Evolutionary conservation across 2,113 vertebrate genomes (phyloP).

Genomic region (Hyaena hyaena): DNA sequence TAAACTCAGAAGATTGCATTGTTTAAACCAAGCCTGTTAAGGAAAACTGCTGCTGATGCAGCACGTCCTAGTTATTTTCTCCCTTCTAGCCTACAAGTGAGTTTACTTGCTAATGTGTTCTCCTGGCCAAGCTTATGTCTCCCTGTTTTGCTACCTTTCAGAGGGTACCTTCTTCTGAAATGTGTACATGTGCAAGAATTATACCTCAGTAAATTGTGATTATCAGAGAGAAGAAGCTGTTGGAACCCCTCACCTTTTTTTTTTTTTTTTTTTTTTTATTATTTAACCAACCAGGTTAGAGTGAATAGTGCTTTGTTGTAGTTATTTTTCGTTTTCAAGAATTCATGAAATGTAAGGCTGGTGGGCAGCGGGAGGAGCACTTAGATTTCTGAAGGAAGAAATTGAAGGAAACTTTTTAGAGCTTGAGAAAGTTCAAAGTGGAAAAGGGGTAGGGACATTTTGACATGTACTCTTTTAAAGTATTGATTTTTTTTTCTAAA

Average conservation of each 20-base stretch:
- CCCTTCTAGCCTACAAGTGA: background rate
- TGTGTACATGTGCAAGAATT: conserved; percentile 58
- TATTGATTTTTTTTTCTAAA: conserved; percentile 65
- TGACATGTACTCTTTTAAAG: conserved; percentile 58
- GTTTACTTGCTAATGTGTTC: background rate
- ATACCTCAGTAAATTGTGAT: conserved; percentile 14
- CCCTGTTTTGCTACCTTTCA: background rate
- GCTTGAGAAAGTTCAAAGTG: conserved; percentile 64
- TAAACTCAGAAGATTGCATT: background rate
- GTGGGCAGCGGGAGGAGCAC: background rate
- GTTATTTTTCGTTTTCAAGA: conserved; percentile 37
- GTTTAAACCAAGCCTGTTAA: background rate
- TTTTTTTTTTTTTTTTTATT: background rate
- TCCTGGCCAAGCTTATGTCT: background rate
- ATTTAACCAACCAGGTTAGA: conserved; percentile 34
- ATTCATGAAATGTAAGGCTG: background rate
- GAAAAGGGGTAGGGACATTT: conserved; percentile 23
- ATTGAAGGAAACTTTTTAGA: conserved; percentile 57
- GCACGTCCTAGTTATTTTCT: background rate
- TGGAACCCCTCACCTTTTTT: conserved; percentile 50
- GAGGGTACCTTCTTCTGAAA: background rate
- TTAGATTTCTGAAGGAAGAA: conserved; percentile 52
- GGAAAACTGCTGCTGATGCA: background rate
- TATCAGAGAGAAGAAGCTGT: conserved; percentile 43
- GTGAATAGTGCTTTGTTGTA: background rate